These are phyloP conservation scores for Sardina pilchardus DNA, from an alignment of 2,113 vertebrate genomes.

Conservation along the genomic window DNA sequence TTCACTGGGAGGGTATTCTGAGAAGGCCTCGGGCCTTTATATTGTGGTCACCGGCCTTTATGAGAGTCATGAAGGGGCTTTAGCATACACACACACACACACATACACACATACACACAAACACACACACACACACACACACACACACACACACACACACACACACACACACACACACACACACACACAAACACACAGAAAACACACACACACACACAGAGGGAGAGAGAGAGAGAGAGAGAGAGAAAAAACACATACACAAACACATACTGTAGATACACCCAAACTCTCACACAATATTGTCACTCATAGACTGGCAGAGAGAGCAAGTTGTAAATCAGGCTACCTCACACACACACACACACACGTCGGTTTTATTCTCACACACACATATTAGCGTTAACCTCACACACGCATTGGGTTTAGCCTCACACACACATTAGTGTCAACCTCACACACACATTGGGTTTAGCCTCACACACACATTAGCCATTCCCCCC, in stretches of 20 bases:
- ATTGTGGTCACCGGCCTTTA: background rate
- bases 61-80: background rate
- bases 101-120: background rate
- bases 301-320: background rate
- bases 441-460: background rate
- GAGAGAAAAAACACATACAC: background rate
- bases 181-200: background rate
- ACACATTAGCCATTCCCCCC: background rate
- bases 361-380: background rate
- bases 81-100: background rate
- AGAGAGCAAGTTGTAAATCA: background rate
- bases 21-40: background rate
- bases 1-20: background rate
- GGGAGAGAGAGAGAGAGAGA: too few relatives aligned
- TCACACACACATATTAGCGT: background rate
- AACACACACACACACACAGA: background rate
- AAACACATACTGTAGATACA: background rate
- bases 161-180: background rate
- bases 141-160: background rate
- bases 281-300: background rate
- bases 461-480: background rate
- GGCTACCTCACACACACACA: background rate
- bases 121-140: background rate
- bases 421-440: background rate
- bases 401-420: background rate